Base-by-base conservation (phyloP, 2,113 vertebrate species). In the Copsychus sechellarum region DNA sequence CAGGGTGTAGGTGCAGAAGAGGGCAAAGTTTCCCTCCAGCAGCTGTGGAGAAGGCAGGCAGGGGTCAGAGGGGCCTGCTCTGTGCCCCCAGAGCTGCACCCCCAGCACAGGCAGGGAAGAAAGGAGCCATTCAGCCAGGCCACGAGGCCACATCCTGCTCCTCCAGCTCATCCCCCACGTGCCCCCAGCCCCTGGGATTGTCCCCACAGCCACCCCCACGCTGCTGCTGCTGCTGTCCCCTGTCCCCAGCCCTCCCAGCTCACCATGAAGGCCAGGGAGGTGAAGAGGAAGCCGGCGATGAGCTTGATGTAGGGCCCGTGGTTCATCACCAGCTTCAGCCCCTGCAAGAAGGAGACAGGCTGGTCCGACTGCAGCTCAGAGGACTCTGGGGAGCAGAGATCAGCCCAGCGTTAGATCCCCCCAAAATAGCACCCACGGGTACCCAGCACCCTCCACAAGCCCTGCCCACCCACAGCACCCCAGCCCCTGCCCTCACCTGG, bases 241-340 rank as follows among this genome's bases (percentile, higher is more conserved):
- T 29, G 53, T 40, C 21, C 78, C 17, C 36, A 40, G 6, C 11
- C 51, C 19, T 28, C 12, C 38, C 3, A 90, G 47, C 98, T 93
- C 78, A 99, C 99, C 99, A 99, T 99, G 95, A 99, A 99, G 76
- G 98, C 99, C 95, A 99, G 97, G 0, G 99, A 99, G 60, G 99
- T 99, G 94, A 99, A 99, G 93, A 99, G 99, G 97, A 99, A 99
- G 88, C 98, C 99, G 0, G 98, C 95, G 8, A 99, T 98, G 79
- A 99, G 98, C 72, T 98, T 99, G 93, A 99, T 86, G 31, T 99
- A 99, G 0, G 99, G 98, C n/a, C 98, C 93, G 0, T 99, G 98
- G 64, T 98, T 98, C 98, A 99, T 98, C 77, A 99, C 98, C 93
- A 99, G 90, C 82, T 98, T 98, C 85, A 99, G 93, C 76, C 99